These are phyloP conservation scores for Conus ventricosus DNA, from an alignment of 1,140 invertebrate species.

Conservation along the genomic window DNA sequence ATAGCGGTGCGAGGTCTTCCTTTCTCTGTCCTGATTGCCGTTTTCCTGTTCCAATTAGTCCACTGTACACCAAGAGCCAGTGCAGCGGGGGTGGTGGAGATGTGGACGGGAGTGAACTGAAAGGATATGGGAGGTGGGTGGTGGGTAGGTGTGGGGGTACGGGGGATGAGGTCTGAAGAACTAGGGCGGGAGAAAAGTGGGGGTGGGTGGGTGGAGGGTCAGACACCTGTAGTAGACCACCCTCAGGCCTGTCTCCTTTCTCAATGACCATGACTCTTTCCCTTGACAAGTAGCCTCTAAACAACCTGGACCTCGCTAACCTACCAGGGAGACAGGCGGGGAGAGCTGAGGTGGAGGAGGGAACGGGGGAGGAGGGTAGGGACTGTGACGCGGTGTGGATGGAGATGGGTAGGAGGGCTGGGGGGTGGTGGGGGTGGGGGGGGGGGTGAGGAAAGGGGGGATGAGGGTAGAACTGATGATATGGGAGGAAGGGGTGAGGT, in stretches of 20 bases:
- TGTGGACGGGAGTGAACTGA: neutral
- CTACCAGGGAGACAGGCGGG: neutral
- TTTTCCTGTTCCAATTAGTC: slow-evolving; percentile 30
- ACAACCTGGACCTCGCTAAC: neutral
- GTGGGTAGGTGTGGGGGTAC: neutral
- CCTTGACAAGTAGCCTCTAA: neutral
- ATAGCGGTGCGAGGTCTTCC: slow-evolving; percentile 1
- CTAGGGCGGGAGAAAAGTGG: neutral
- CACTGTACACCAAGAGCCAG: slow-evolving; percentile 6
- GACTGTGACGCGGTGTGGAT: neutral
- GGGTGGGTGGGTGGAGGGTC: neutral
- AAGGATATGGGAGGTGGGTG: neutral
- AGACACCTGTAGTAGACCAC: slow-evolving; percentile 14
- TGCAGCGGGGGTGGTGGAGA: neutral
- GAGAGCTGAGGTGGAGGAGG: neutral
- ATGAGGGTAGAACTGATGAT: neutral
- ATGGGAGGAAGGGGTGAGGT: neutral
- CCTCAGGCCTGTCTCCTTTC: neutral
- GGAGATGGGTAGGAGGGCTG: neutral
- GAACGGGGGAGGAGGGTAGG: neutral
- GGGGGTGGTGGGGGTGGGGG: neutral
- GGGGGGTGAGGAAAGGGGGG: neutral
- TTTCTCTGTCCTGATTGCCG: slow-evolving; percentile 17
- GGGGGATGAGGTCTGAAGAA: no score
- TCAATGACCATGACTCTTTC: neutral